A percentile compares a stretch with the other conserved stretches of the same genome.
phyloP scores from a whole-genome alignment of 1,140 invertebrate genomes.

The Bacillus rossius region DNA sequence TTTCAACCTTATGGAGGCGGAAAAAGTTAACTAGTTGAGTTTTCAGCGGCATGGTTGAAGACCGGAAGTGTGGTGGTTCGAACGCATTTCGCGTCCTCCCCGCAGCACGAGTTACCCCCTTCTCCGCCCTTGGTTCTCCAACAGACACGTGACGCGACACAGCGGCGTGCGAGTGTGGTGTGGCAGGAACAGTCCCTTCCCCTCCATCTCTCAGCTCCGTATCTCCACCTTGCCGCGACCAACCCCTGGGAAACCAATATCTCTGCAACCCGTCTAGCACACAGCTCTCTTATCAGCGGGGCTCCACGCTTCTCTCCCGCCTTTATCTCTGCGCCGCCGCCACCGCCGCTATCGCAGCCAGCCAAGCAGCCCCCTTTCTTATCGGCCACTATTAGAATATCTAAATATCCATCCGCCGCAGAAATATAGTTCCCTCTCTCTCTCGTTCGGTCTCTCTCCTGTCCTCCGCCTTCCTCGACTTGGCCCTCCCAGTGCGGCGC shows the following conservation, averaged over 20 bases:
- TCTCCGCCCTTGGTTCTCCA: no score
- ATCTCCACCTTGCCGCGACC: neutral
- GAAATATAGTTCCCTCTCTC: conserved; percentile 20
- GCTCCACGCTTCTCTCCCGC: conserved; percentile 10
- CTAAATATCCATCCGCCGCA: conserved; percentile 38
- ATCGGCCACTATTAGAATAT: conserved; percentile 42
- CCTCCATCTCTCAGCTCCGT: neutral
- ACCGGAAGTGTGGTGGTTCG: no score
- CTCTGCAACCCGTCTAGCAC: conserved; percentile 13
- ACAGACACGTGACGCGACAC: no score
- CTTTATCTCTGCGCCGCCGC: conserved; percentile 13
- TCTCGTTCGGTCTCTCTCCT: neutral
- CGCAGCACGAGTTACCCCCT: no score
- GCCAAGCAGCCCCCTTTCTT: conserved; percentile 7
- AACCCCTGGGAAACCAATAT: conserved; percentile 9
- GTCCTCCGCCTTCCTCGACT: conserved; percentile 4
- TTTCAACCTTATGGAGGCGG: no score
- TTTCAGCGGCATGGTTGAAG: no score
- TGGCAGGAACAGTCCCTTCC: no score
- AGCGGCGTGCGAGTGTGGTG: no score
- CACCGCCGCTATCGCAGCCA: conserved; percentile 7
- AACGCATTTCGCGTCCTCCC: no score
- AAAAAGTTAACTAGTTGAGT: no score
- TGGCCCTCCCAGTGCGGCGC: conserved; percentile 31
- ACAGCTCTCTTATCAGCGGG: conserved; percentile 2